These are phyloP conservation scores for Trypoxylus dichotomus DNA, from an alignment of 1,140 invertebrate species.

Conservation along the genomic window DNA sequence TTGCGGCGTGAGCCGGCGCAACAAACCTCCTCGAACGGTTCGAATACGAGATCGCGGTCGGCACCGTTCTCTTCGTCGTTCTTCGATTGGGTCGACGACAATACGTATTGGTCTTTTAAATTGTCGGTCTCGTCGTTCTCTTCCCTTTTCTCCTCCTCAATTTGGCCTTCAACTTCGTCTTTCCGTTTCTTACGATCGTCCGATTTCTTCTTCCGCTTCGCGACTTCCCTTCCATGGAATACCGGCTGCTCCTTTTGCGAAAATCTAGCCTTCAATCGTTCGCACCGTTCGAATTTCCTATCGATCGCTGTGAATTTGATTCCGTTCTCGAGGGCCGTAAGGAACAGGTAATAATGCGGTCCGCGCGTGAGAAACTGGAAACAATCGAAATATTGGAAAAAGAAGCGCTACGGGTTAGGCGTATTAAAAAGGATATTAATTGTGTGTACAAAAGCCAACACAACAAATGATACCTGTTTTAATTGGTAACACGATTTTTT, in stretches of 20 bases:
- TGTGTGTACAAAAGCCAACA: too few relatives aligned
- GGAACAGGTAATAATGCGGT: constrained; percentile 62
- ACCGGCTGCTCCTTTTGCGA: neutral
- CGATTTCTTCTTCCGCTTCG: constrained; percentile 1
- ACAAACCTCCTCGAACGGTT: neutral
- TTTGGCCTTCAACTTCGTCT: constrained; percentile 41
- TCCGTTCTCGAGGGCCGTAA: constrained; percentile 60
- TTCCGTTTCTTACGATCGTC: constrained; percentile 24
- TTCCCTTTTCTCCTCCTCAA: constrained; percentile 34
- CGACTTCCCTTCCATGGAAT: neutral
- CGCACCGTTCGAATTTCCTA: constrained; percentile 53
- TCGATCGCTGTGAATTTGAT: constrained; percentile 59
- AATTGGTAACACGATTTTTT: constrained; percentile 79
- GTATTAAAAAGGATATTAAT: too few relatives aligned
- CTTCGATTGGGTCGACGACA: constrained; percentile 66
- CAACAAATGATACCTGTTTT: constrained; percentile 65
- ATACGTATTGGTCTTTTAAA: constrained; percentile 66
- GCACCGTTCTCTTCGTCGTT: constrained; percentile 39
- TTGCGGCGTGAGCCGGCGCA: too few relatives aligned
- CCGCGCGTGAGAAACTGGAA: constrained; percentile 68
- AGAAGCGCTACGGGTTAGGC: too few relatives aligned
- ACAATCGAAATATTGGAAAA: too few relatives aligned
- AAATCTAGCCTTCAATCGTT: constrained; percentile 35
- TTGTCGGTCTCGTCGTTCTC: constrained; percentile 54
- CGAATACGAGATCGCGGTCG: neutral